phyloP scores from a whole-genome alignment of 1,140 invertebrate genomes.

The Panagrolaimus sp. region DNA sequence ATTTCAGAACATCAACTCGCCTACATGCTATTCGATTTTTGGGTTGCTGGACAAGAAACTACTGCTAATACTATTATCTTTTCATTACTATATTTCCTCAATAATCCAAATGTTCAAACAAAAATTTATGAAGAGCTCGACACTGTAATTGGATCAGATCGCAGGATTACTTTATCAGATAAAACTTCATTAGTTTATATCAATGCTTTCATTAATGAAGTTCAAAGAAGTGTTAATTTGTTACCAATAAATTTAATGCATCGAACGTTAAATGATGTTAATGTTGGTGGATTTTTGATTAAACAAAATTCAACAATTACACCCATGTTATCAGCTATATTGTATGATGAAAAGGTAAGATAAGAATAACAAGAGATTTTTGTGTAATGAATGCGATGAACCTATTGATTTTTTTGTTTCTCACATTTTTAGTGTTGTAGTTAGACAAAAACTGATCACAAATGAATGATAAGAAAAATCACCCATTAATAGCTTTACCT shows the following conservation, averaged over 20 bases:
- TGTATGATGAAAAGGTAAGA: conserved; percentile 1
- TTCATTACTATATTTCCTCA: conserved; percentile 24
- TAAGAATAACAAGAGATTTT: too few species aligned
- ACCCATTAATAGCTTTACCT: too few species aligned
- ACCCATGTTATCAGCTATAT: neutral
- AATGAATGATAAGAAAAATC: too few species aligned
- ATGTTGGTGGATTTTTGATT: neutral
- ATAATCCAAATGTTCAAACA: conserved; percentile 22
- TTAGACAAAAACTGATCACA: too few species aligned
- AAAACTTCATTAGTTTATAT: conserved; percentile 24
- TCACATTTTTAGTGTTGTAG: too few species aligned
- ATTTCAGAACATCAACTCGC: neutral
- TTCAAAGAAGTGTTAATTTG: neutral
- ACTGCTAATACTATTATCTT: conserved; percentile 2
- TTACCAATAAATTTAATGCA: neutral
- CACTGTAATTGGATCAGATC: conserved; percentile 31
- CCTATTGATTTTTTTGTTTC: too few species aligned
- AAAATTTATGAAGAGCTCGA: conserved; percentile 37
- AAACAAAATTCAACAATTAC: neutral
- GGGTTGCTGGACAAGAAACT: conserved; percentile 20
- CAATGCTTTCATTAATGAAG: conserved; percentile 4
- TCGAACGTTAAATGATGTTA: neutral
- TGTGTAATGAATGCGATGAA: too few species aligned
- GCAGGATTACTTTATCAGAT: conserved; percentile 32
- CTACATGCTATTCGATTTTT: neutral